These are phyloP conservation scores for Tokudaia muenninki DNA, from an alignment of 2,797 vertebrate genomes.

Conservation along the genomic window DNA sequence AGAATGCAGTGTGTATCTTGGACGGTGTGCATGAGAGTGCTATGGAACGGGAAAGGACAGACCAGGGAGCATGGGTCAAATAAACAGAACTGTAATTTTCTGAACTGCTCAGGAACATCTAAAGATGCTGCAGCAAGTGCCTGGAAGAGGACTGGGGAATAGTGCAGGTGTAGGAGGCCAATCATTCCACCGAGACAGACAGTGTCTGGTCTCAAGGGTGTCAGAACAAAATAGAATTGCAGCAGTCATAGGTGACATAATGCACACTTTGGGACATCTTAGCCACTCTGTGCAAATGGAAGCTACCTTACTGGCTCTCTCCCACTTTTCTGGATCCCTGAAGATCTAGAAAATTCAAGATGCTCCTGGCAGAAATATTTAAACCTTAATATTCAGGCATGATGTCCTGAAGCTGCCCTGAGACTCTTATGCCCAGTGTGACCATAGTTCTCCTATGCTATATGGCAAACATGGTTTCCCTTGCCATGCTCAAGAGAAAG, in stretches of 20 bases:
- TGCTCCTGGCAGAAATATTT: neutral
- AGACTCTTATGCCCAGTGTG: neutral
- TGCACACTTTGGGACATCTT: neutral
- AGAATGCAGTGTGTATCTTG: neutral
- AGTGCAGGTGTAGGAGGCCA: neutral
- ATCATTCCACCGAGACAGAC: neutral
- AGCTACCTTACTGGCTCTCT: neutral
- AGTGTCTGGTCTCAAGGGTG: neutral
- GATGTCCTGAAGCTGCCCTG: slow-evolving; percentile 34
- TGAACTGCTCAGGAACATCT: neutral
- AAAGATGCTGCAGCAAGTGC: neutral
- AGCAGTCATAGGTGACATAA: neutral
- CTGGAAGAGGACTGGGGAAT: neutral
- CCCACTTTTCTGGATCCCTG: neutral
- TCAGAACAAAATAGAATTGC: neutral
- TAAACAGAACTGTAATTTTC: neutral
- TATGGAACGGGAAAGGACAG: neutral
- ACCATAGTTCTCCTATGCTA: neutral
- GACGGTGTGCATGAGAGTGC: neutral
- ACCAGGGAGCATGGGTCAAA: neutral
- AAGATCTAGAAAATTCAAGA: neutral
- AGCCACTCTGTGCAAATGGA: neutral
- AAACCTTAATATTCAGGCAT: neutral
- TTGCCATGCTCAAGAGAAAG: slow-evolving; percentile 28
- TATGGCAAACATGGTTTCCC: neutral